Evolutionary conservation across 2,113 vertebrate genomes (phyloP), one percentile per base, ranked within the genome.

Genomic region (Uropsilus gracilis): DNA sequence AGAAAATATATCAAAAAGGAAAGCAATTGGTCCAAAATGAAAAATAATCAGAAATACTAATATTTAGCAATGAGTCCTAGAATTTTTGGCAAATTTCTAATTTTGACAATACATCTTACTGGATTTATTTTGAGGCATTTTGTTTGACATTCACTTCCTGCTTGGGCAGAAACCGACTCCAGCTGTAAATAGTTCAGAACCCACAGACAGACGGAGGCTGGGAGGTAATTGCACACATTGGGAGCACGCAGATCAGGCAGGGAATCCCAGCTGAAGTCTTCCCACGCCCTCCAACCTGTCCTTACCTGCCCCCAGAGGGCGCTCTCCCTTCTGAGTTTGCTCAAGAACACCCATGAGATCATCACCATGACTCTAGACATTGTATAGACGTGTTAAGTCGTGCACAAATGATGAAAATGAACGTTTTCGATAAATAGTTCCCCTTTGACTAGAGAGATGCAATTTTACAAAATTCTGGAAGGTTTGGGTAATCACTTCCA

Each of bases 401-500:
- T 39, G 39, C 16, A 50, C 59, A 48, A 89, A 59, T 66, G 42
- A 12, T 66, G n/a, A 76, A 82, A 69, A 48, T 48, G 20, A 78
- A 68, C 14, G 0, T 61, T 89, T 64, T 81, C 75, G 16, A 63
- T 80, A 75, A 80, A 69, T 77, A 77, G 34, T 32, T 12, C 18
- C 42, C 59, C 61, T 44, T 66, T 81, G 64, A 37, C 59, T 64
- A 76, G 26, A 63, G 34, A 80, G 63, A 88, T 69, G 20, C 42
- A 69, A 63, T 82, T 91, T 89, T 69, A 66, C 44, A 89, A 89
- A 91, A 88, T 80, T 71, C 17, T 6, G 18, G 16, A 37, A 87
- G 42, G 7, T 34, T 81, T 34, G 5, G 28, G 16, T 78, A 94
- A 95, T 63, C 24, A 57, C 53, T 63, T 89, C 17, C 78, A 94